These are phyloP conservation scores for Kradibia gibbosae DNA, from an alignment of 1,140 invertebrate genomes.

Conservation along the genomic window DNA sequence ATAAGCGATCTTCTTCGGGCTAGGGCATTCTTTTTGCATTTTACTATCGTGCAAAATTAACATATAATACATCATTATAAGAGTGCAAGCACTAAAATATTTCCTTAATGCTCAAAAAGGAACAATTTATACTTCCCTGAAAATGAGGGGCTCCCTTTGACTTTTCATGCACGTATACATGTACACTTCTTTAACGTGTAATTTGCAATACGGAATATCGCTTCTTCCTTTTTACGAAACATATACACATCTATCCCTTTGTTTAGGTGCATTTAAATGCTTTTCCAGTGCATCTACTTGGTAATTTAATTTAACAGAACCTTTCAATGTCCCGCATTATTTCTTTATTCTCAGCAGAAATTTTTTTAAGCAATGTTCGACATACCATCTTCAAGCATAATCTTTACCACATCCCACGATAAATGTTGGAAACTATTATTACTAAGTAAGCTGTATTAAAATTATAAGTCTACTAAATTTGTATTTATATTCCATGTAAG, in stretches of 20 bases:
- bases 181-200: constrained; percentile 22
- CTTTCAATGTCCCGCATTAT: constrained; percentile 41
- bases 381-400: not conserved
- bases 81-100: constrained; percentile 21
- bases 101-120: constrained; percentile 22
- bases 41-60: constrained; percentile 10
- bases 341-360: constrained; percentile 7
- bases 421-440: not conserved
- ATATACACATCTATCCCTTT: not conserved
- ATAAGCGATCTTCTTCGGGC: not conserved
- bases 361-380: not conserved
- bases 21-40: not conserved
- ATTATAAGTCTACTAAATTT: not conserved
- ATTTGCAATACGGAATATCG: constrained; percentile 18
- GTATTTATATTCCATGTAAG: not conserved
- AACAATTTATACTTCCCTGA: constrained; percentile 24
- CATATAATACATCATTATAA: constrained; percentile 24
- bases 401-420: not conserved
- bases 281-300: not conserved
- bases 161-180: not conserved
- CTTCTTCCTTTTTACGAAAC: constrained; percentile 17
- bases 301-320: constrained; percentile 14
- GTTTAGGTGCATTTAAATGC: constrained; percentile 24
- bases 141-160: constrained; percentile 18
- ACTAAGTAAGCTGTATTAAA: not conserved